Evolutionary conservation across 2,113 vertebrate species (phyloP).

Genomic region (Micromys minutus): DNA sequence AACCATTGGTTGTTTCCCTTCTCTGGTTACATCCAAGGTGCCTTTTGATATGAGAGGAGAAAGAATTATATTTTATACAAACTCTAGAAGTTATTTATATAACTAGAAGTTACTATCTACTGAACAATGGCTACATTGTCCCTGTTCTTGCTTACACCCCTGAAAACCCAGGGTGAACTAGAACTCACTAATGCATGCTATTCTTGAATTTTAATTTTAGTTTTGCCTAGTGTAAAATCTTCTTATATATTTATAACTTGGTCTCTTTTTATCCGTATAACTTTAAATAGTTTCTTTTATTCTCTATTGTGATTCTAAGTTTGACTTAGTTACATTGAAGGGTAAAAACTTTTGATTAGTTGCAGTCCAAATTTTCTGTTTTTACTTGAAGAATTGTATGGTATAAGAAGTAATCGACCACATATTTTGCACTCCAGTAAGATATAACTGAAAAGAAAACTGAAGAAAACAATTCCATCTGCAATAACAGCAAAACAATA

Average conservation of each 20-base stretch:
- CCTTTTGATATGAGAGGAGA: background rate
- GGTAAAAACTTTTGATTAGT: background rate
- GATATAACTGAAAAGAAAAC: background rate
- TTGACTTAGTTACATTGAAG: background rate
- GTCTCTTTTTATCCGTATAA: background rate
- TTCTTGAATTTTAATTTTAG: background rate
- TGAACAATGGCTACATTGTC: background rate
- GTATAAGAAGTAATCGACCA: background rate
- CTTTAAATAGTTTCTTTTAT: background rate
- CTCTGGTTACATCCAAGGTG: background rate
- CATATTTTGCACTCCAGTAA: background rate
- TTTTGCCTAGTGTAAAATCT: background rate
- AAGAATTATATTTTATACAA: background rate
- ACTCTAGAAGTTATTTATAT: background rate
- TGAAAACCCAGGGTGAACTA: background rate
- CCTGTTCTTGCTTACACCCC: background rate
- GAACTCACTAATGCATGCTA: rapidly evolving
- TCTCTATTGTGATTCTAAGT: background rate
- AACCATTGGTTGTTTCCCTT: background rate
- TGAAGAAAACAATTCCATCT: background rate
- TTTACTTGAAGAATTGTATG: background rate
- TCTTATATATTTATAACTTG: background rate
- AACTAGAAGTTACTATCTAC: background rate
- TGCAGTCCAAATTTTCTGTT: background rate
- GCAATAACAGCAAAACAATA: background rate